Base-by-base conservation (phyloP, 2,888 invertebrate genomes). In the Actias luna region DNA sequence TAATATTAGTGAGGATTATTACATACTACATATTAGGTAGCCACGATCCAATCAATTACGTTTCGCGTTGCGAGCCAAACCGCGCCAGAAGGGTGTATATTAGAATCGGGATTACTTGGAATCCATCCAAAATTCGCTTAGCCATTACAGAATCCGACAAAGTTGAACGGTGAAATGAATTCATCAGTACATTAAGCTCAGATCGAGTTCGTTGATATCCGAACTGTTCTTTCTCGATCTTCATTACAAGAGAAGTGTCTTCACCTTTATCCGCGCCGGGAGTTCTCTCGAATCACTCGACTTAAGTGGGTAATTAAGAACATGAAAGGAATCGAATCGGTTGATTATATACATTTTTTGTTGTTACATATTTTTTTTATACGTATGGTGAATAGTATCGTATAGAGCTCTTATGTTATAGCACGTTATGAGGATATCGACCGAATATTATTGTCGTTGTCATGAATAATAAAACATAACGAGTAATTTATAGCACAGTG, bases 101-200 rank as follows among this genome's bases (percentile, higher is more conserved):
- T 50, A 12, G 46, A 50, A 25, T 22, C 22, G 46, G 10, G 12
- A 25, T 50, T 12, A 50, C 22, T 50, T 50, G 46, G 46, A 50
- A 50, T 50, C 46, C 25, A 50, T 50, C 46, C 46, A 50, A 50
- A 50, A 50, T 25, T 10, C 46, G 22, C 46, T 50, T 25, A 25
- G 25, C 25, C 46, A 12, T 50, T 50, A 25, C 12, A 46, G 46
- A 46, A 46, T 10, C 46, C 46, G 46, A 25, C 12, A 10, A 22
- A 25, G 46, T 25, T 50, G 12, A 25, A 50, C 46, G 46, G 22
- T 25, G 22, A 50, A 50, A 25, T 25, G 46, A 25, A 50, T 50
- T 50, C 46, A 25, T 12, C 46, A 50, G 46, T 50, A 22, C 22
- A 50, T 50, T 50, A 50, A 25, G 12, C 46, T 22, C 25, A 50